Evolutionary conservation across 1,140 invertebrate genomes (phyloP).

Genomic region (Eupristina koningsbergeri): DNA sequence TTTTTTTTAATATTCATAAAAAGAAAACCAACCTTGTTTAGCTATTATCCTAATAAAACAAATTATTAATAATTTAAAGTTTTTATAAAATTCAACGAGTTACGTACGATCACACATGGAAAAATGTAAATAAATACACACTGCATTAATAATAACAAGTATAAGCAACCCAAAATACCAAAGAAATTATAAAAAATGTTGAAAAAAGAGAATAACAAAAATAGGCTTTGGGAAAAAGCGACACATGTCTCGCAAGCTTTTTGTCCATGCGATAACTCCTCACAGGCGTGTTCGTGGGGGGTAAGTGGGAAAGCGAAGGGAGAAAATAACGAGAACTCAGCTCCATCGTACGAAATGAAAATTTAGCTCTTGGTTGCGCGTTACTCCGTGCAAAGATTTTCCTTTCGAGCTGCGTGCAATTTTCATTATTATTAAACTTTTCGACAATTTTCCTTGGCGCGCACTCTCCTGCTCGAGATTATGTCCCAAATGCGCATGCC

Average conservation of each 20-base stretch:
- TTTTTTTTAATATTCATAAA: too few species aligned
- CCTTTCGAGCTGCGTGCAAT: background rate
- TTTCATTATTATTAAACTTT: conserved; percentile 29
- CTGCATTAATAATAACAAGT: too few species aligned
- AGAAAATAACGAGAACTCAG: too few species aligned
- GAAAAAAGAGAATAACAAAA: background rate
- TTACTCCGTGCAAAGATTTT: background rate
- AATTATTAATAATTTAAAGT: too few species aligned
- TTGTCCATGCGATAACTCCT: background rate
- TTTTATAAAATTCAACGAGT: too few species aligned
- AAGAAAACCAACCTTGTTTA: too few species aligned
- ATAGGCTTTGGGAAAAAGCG: conserved; percentile 20
- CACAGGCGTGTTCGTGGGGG: background rate
- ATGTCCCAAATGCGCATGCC: too few species aligned
- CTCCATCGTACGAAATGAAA: conserved; percentile 31
- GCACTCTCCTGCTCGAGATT: background rate
- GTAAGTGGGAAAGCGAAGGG: background rate
- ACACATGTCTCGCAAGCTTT: conserved; percentile 3
- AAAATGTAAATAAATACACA: background rate
- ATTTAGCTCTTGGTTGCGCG: background rate
- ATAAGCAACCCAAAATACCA: background rate
- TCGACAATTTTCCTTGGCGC: background rate
- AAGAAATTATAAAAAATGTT: background rate
- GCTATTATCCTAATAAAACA: too few species aligned
- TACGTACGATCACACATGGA: too few species aligned